Evolutionary conservation across 37 sponge, comb jelly and placozoan genomes (phyloP).

Genomic region (Ianthella basta): DNA sequence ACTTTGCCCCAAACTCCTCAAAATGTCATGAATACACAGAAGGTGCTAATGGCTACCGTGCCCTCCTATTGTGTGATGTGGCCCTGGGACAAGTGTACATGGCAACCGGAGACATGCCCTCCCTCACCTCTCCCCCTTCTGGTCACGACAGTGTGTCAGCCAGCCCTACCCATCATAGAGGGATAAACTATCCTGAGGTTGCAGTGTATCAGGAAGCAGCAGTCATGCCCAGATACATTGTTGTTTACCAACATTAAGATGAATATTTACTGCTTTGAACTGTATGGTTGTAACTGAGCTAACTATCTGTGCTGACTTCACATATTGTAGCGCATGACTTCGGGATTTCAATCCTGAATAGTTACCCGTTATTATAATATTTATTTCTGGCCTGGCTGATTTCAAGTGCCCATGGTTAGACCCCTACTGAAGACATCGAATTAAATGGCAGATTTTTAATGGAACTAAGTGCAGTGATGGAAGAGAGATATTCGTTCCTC

Average conservation of each 20-base stretch:
- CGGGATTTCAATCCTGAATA: no score
- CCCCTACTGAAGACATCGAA: no score
- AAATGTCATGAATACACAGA: conserved; percentile 86
- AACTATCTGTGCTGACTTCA: background rate
- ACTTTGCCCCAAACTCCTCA: conserved; percentile 80
- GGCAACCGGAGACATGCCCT: conserved; percentile 8
- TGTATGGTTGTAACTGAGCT: background rate
- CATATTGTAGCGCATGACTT: no score
- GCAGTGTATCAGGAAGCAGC: conserved; percentile 48
- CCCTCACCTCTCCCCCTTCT: conserved; percentile 33
- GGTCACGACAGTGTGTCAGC: conserved; percentile 64
- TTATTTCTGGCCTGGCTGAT: no score
- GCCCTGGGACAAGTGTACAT: background rate
- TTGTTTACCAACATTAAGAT: conserved; percentile 58
- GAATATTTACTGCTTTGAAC: conserved; percentile 10
- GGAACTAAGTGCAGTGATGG: conserved; percentile 42
- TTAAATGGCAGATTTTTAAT: background rate
- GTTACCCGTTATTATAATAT: no score
- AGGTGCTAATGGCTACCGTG: conserved; percentile 40
- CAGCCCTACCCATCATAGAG: conserved; percentile 1
- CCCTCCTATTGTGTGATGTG: background rate
- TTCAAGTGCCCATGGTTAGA: no score
- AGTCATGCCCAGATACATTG: conserved; percentile 52
- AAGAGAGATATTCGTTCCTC: conserved; percentile 81
- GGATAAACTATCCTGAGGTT: conserved; percentile 65